Base-by-base conservation (phyloP, 2,888 invertebrate species). In the Ommatoiulus sabulosus region DNA sequence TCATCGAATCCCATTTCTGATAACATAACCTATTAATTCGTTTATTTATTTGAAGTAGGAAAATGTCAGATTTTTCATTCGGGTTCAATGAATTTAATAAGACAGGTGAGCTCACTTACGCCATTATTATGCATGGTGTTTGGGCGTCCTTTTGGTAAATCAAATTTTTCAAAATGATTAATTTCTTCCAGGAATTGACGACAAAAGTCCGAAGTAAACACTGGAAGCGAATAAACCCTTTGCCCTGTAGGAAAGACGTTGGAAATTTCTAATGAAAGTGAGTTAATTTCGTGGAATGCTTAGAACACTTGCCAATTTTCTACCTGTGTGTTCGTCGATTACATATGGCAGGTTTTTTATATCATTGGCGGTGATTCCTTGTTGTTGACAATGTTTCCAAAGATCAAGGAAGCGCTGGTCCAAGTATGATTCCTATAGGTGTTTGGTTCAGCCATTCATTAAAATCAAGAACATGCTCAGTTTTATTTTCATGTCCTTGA, bases 91-190 rank as follows among this genome's bases (percentile, higher is more conserved):
- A 80, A 15, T 84, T 84, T 84, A 12, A 43, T 12, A 24, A 20
- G 57, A 57, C 17, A 57, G 17, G 57, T 57, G 24, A 15, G 52
- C 17, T 20, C 63, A 87, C 91, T 90, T 91, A 93, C 93, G 88
- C 93, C 93, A 91, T 93, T 92, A 48, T 92, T 91, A 89, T 93
- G 93, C 93, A 93, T 93, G 4, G 93, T 92, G 90, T 93, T 93
- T 48, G 93, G 93, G 57, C 92, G 91, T 80, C 92, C 92, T 90
- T 92, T 93, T 3, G 92, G 92, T 84, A 92, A 90, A 84, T 91
- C 91, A 86, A 92, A 92, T 3, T 91, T 90, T 89, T 93, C 92
- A 91, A 93, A 93, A 90, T 93, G 89, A 24, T 90, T 89, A n/a
- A 93, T 87, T 90, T 93, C 93, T 88, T 92, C 92, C 10, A 92